These are phyloP conservation scores for Microplitis manilae DNA, from an alignment of 2,888 invertebrate species.

Conservation along the genomic window DNA sequence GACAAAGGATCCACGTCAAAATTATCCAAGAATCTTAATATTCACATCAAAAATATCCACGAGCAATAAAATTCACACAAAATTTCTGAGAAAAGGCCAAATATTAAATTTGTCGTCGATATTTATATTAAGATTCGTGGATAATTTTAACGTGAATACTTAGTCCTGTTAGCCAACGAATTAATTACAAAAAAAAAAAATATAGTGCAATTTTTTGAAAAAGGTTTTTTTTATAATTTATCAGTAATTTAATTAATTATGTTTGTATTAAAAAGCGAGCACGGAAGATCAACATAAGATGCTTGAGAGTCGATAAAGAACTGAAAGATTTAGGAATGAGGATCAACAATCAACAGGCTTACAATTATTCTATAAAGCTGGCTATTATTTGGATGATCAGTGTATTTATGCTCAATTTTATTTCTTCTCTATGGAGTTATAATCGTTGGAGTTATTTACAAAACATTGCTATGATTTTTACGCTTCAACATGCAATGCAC, in stretches of 20 bases:
- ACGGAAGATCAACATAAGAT: neutral
- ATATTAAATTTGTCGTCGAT: too few relatives aligned
- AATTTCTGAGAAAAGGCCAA: too few relatives aligned
- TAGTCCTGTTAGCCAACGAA: too few relatives aligned
- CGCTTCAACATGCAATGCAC: constrained; percentile 27
- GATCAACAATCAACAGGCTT: neutral
- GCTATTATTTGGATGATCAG: neutral
- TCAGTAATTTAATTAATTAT: neutral
- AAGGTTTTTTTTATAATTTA: too few relatives aligned
- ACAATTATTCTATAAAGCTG: neutral
- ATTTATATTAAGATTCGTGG: too few relatives aligned
- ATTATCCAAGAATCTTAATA: too few relatives aligned
- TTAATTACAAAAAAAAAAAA: too few relatives aligned
- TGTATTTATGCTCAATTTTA: neutral
- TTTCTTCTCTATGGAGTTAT: neutral
- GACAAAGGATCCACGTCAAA: too few relatives aligned
- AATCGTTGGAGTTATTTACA: neutral
- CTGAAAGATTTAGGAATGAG: neutral
- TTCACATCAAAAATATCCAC: too few relatives aligned
- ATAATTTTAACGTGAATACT: too few relatives aligned
- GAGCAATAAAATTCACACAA: too few relatives aligned
- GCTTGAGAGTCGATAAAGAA: neutral
- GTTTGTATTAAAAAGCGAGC: neutral
- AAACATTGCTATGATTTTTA: neutral
- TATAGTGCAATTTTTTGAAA: too few relatives aligned